These are phyloP conservation scores for Pelobates fuscus DNA, from an alignment of 2,113 vertebrate species.

Conservation along the genomic window DNA sequence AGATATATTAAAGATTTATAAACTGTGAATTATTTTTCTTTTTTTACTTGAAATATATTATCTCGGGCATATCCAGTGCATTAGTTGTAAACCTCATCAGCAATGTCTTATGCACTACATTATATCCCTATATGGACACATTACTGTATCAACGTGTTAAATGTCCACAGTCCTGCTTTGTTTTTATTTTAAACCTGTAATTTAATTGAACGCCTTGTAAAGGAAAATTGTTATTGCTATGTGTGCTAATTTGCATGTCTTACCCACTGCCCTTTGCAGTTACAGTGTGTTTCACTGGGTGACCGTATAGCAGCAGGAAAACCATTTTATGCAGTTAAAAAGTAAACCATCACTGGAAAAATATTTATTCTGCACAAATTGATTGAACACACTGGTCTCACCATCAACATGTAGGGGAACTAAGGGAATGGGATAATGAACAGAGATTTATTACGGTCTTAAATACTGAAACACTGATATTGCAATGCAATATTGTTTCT, in stretches of 20 bases:
- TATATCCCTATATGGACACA: conserved; percentile 57
- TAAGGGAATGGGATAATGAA: conserved; percentile 42
- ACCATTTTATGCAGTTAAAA: too few species aligned
- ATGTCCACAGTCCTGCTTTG: conserved; percentile 50
- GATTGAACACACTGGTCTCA: conserved; percentile 59
- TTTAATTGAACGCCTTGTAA: conserved; percentile 18
- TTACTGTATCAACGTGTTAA: conserved; percentile 56
- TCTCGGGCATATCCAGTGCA: conserved; percentile 58
- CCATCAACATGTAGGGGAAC: conserved; percentile 46
- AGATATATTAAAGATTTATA: conserved; percentile 46
- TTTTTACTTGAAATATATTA: conserved; percentile 70
- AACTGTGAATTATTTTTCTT: conserved; percentile 71
- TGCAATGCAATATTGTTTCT: conserved; percentile 57
- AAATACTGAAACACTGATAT: conserved; percentile 36
- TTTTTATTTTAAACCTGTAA: neutral
- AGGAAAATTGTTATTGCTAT: neutral
- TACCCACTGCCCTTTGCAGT: conserved; percentile 13
- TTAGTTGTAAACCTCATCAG: conserved; percentile 54
- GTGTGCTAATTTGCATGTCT: conserved; percentile 33
- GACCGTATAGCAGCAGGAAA: neutral
- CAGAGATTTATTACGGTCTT: conserved; percentile 34
- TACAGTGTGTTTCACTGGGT: conserved; percentile 30
- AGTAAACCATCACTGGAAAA: conserved; percentile 31
- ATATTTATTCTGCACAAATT: neutral
- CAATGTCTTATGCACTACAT: conserved; percentile 62